Evolutionary conservation across 1,140 invertebrate species (phyloP).

Genomic region (Caenorhabditis elegans): DNA sequence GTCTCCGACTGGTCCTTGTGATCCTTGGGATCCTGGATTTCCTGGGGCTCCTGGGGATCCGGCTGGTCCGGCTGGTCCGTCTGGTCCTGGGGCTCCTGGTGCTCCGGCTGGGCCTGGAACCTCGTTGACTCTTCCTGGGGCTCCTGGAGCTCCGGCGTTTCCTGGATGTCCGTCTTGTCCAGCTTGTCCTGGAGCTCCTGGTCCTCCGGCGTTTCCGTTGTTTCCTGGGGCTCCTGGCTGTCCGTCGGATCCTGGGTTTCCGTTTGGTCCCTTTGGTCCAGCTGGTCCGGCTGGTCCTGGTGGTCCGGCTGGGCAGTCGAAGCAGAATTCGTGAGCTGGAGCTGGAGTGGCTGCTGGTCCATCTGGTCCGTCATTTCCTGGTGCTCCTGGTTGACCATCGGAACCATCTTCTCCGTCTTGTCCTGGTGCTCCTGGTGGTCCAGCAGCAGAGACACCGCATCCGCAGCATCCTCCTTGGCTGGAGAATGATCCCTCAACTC

Average conservation of each 20-base stretch:
- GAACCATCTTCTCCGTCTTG: conserved; percentile 50
- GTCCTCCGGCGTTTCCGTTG: not conserved
- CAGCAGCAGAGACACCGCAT: conserved; percentile 50
- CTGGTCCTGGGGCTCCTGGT: too few relatives aligned
- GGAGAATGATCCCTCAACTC: conserved; percentile 14
- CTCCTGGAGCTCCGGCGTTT: conserved; percentile 26
- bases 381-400: conserved; percentile 43
- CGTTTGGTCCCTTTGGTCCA: conserved; percentile 33
- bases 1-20: not conserved
- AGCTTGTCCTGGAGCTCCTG: not conserved
- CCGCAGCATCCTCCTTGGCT: conserved; percentile 48
- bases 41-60: not conserved
- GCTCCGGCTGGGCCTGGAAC: too few relatives aligned
- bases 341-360: conserved; percentile 30
- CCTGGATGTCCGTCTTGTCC: conserved; percentile 29
- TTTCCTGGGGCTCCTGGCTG: conserved; percentile 37
- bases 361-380: conserved; percentile 48
- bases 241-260: conserved; percentile 34
- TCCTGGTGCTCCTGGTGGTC: conserved; percentile 52
- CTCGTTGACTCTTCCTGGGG: conserved; percentile 14
- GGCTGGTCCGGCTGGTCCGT: too few relatives aligned
- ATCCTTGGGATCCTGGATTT: conserved; percentile 31
- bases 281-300: conserved; percentile 40
- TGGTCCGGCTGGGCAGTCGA: conserved; percentile 52
- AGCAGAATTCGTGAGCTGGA: conserved; percentile 44